Conservation (phyloP, 2,113 vertebrate species). For the Dryoscopus gambensis region DNA sequence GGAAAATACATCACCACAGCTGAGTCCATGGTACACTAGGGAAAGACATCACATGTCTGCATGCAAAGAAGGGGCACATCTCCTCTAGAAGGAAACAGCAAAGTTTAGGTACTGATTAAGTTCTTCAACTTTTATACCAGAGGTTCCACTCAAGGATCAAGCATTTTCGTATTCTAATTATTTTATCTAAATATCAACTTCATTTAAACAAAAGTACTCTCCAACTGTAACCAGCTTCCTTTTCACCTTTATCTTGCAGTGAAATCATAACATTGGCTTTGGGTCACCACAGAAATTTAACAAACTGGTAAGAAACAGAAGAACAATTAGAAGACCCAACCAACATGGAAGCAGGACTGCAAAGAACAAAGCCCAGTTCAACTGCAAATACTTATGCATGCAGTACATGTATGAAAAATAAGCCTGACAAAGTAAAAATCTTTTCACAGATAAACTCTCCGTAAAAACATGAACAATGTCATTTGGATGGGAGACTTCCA, state of each 20-base stretch:
- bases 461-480: neutral
- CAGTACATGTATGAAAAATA: neutral
- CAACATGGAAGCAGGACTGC: neutral
- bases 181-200: neutral
- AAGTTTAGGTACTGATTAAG: neutral
- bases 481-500: neutral
- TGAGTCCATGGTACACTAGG: neutral
- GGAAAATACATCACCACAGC: too few relatives aligned
- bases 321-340: neutral
- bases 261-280: neutral
- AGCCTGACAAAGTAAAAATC: neutral
- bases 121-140: neutral
- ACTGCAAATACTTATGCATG: neutral
- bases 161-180: neutral
- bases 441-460: neutral
- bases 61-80: neutral
- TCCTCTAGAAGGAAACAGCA: neutral
- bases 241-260: neutral
- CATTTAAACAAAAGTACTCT: neutral
- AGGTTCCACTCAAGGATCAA: neutral
- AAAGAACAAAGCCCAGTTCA: neutral
- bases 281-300: neutral
- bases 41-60: neutral
- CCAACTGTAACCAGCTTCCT: neutral
- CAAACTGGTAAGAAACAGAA: neutral